Evolutionary conservation across 2,888 invertebrate genomes (phyloP).

Genomic region (Stenurella melanura): DNA sequence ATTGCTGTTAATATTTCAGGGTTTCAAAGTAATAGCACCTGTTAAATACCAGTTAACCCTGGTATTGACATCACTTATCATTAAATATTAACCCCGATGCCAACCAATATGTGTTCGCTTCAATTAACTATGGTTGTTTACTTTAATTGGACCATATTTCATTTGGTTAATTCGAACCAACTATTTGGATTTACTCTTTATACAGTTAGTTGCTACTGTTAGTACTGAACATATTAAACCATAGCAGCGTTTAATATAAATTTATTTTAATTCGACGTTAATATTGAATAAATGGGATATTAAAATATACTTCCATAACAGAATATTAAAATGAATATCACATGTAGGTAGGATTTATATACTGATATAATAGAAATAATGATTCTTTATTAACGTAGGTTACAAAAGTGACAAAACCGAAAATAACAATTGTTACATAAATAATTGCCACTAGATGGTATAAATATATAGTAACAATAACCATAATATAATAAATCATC

Average conservation of each 20-base stretch:
- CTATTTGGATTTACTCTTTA: conserved; percentile 60
- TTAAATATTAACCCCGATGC: conserved; percentile 71
- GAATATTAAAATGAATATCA: neutral
- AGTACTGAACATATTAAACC: conserved; percentile 46
- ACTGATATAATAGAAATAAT: neutral
- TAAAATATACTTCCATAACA: conserved; percentile 3
- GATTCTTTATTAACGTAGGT: no score
- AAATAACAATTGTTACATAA: no score
- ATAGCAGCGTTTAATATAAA: conserved; percentile 48
- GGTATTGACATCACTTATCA: conserved; percentile 71
- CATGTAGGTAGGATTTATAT: neutral
- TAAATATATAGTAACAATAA: no score
- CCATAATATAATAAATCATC: no score
- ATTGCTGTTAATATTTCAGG: conserved; percentile 60
- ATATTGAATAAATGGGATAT: conserved; percentile 49
- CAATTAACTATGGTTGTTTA: conserved; percentile 70
- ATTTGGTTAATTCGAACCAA: conserved; percentile 61
- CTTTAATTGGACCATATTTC: conserved; percentile 70
- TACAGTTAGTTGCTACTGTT: conserved; percentile 45
- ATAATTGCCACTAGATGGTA: no score
- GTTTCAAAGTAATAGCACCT: conserved; percentile 67
- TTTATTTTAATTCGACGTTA: conserved; percentile 49
- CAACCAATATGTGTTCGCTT: conserved; percentile 69
- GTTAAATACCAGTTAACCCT: conserved; percentile 71
- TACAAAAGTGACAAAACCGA: no score